Evolutionary conservation across 2,888 invertebrate genomes (phyloP), one percentile per base, ranked within the genome.

Genomic region (Caenorhabditis doughertyi): DNA sequence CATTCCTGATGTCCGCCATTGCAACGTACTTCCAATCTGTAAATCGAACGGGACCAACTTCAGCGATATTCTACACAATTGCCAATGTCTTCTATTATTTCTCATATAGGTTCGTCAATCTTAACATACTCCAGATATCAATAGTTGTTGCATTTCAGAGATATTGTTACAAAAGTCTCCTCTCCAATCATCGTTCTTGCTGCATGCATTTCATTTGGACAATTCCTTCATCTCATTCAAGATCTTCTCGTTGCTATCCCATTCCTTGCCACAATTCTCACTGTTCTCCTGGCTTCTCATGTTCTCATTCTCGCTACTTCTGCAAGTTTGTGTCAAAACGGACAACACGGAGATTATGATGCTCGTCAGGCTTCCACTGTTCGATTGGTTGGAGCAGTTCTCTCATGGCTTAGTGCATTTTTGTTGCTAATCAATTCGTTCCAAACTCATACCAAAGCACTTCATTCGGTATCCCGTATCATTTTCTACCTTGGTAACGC

Each of bases 201-300:
- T 1, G 55, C 55, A 8, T 70, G 64, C 25, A n/a, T 74, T 32
- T 81, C 81, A 3, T 64, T 74, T n/a, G 73, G 73, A 29, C 70
- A 60, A 44, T 82, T 82, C 44, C 44, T 82, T 55, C 49, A 77
- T 25, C 65, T 82, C 25, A 55, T 82, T 27, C 77, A 82, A 29
- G 81, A 82, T 47, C 67, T 82, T 16, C 62, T 82, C 21, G 81
- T 82, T n/a, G 81, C 81, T 2, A 82, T 82, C 47, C 81, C 81
- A 11, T 82, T 73, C 44, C 49, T 68, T 5, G 68, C 68, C 13
- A 58, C 62, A 21, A 74, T 80, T 11, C 62, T 80, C 13, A 74
- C 73, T 11, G 68, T 80, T 25, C 76, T 81, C 5, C 51, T 76
- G 1, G 65, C 65, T 9, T 81, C 81, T 3, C 81, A 82, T 29